These are phyloP conservation scores for Megaceryle maxima DNA, from an alignment of 2,113 vertebrate genomes.

Conservation along the genomic window DNA sequence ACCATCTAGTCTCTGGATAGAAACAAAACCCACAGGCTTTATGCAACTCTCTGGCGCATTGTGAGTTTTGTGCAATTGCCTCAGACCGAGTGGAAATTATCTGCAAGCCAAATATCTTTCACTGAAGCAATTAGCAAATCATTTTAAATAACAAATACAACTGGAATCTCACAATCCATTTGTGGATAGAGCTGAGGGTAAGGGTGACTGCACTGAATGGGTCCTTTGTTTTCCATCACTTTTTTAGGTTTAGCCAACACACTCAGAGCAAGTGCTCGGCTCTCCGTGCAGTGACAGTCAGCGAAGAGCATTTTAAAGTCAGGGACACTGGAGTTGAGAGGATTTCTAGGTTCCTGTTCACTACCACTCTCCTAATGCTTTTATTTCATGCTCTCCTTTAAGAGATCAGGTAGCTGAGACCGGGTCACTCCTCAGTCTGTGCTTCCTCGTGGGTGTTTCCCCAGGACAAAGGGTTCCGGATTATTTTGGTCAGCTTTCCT, in stretches of 20 bases:
- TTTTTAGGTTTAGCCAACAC: neutral
- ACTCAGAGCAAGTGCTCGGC: neutral
- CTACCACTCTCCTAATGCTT: neutral
- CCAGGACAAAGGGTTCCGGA: neutral
- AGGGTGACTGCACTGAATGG: neutral
- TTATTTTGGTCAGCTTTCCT: neutral
- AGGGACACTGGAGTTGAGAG: neutral
- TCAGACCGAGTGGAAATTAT: neutral
- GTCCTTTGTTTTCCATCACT: slow-evolving; percentile 4
- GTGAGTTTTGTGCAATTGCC: neutral
- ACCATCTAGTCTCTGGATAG: neutral
- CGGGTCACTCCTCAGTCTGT: neutral
- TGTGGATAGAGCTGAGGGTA: neutral
- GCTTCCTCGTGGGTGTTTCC: fast-evolving
- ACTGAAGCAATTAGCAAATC: slow-evolving; percentile 40
- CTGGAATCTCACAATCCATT: neutral
- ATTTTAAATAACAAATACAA: slow-evolving; percentile 28
- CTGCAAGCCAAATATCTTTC: slow-evolving; percentile 42
- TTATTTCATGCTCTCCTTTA: neutral
- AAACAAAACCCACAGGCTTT: neutral
- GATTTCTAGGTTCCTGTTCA: neutral
- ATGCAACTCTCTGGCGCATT: neutral
- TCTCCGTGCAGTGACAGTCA: neutral
- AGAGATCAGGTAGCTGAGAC: neutral
- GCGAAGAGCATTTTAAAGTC: neutral